Conservation (phyloP, 2,888 invertebrate species). For the Tenthredo distinguenda region DNA sequence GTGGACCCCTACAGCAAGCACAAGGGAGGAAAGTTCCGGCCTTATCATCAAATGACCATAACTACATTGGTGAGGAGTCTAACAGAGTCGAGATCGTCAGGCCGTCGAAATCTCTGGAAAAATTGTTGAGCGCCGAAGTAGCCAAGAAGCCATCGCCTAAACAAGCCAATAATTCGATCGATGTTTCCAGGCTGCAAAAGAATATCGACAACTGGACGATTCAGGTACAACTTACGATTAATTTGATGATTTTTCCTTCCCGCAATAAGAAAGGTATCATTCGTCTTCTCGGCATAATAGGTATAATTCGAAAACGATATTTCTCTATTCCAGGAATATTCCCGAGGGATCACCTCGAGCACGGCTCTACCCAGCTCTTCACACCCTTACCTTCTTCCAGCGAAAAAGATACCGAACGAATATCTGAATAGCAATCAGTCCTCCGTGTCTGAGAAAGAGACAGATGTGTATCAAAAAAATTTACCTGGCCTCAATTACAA, state of each 20-base stretch:
- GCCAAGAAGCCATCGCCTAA: constrained; percentile 65
- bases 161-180: constrained; percentile 81
- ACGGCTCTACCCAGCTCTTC: constrained; percentile 68
- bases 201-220: constrained; percentile 92
- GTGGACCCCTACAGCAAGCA: constrained; percentile 74
- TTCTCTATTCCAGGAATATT: constrained; percentile 70
- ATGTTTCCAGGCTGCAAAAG: constrained; percentile 87
- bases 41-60: constrained; percentile 73
- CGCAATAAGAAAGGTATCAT: not conserved
- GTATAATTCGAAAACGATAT: not conserved
- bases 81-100: constrained; percentile 42
- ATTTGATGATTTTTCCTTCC: constrained; percentile 22
- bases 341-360: constrained; percentile 67
- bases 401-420: constrained; percentile 89
- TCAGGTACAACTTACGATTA: constrained; percentile 65
- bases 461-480: constrained; percentile 52
- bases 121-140: constrained; percentile 78
- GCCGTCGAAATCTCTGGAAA: constrained; percentile 73
- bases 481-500: constrained; percentile 69
- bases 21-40: constrained; percentile 80
- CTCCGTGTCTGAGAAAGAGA: constrained; percentile 66
- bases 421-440: constrained; percentile 84
- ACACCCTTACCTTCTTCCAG: constrained; percentile 79
- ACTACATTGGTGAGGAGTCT: constrained; percentile 72
- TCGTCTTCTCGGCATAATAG: not conserved